phyloP scores from a whole-genome alignment of 1,140 invertebrate genomes.

The Schmidtea mediterranea region DNA sequence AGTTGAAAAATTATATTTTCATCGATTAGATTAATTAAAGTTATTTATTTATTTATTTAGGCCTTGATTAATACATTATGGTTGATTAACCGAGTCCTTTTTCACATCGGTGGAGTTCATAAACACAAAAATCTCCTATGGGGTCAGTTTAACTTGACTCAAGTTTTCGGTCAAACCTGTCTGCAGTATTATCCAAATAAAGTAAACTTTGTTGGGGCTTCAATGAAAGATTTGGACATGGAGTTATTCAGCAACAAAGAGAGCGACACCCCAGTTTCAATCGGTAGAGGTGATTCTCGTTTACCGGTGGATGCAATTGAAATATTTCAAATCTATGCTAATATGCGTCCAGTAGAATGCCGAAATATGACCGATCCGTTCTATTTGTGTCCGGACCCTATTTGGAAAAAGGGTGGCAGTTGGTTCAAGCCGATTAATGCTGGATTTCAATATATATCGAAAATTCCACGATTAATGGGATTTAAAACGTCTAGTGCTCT shows the following conservation, averaged over 20 bases:
- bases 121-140: neutral
- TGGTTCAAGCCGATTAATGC: constrained; percentile 4
- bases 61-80: constrained; percentile 5
- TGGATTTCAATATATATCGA: constrained; percentile 1
- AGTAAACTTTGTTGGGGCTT: too few species aligned
- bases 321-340: constrained; percentile 4
- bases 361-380: neutral
- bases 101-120: neutral
- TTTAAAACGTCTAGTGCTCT: neutral
- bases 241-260: too few species aligned
- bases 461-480: constrained; percentile 1
- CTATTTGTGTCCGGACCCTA: constrained; percentile 3
- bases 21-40: too few species aligned
- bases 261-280: too few species aligned
- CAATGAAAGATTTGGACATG: too few species aligned
- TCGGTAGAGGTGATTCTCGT: too few species aligned
- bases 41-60: too few species aligned
- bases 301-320: neutral
- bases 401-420: constrained; percentile 2
- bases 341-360: neutral
- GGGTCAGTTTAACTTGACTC: constrained; percentile 3
- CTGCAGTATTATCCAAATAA: too few species aligned
- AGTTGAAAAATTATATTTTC: too few species aligned
- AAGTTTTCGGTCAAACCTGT: too few species aligned
- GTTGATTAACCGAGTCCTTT: constrained; percentile 1